phyloP scores from a whole-genome alignment of 2,113 vertebrate genomes.

The Heterochromis multidens region DNA sequence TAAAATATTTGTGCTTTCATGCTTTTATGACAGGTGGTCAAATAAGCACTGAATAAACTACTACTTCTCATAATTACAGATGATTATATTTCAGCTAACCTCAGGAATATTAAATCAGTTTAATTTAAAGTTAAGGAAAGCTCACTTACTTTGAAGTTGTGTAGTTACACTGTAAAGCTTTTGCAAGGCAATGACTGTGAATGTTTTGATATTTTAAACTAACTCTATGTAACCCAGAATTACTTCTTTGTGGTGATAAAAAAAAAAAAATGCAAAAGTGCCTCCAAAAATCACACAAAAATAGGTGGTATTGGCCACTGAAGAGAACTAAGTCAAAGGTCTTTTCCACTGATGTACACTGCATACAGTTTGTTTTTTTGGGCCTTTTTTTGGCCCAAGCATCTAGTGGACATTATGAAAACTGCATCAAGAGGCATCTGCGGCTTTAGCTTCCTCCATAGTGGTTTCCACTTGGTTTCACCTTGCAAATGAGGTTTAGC shows the following conservation, averaged over 20 bases:
- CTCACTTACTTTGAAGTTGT: background rate
- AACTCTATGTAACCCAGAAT: background rate
- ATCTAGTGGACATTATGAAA: background rate
- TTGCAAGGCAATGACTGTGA: background rate
- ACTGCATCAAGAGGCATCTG: background rate
- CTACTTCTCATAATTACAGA: background rate
- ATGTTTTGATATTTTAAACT: too few relatives aligned
- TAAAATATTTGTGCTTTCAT: background rate
- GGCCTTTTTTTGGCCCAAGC: background rate
- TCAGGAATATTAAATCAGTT: background rate
- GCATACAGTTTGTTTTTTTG: background rate
- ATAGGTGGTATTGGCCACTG: too few relatives aligned
- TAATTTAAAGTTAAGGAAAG: background rate
- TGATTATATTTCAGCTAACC: background rate
- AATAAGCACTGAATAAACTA: background rate
- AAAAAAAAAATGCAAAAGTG: background rate
- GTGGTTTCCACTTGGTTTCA: conserved; percentile 30
- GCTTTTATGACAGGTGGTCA: background rate
- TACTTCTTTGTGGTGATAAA: background rate
- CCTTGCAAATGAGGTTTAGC: conserved; percentile 33
- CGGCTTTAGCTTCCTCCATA: background rate
- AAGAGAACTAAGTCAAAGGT: background rate
- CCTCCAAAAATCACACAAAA: background rate
- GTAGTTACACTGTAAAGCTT: background rate
- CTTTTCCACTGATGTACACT: background rate